A percentile compares a stretch with the other conserved stretches of the same genome.
These are phyloP conservation scores for Osmoderma eremita DNA, from an alignment of 2,888 invertebrate species.

Conservation along the genomic window DNA sequence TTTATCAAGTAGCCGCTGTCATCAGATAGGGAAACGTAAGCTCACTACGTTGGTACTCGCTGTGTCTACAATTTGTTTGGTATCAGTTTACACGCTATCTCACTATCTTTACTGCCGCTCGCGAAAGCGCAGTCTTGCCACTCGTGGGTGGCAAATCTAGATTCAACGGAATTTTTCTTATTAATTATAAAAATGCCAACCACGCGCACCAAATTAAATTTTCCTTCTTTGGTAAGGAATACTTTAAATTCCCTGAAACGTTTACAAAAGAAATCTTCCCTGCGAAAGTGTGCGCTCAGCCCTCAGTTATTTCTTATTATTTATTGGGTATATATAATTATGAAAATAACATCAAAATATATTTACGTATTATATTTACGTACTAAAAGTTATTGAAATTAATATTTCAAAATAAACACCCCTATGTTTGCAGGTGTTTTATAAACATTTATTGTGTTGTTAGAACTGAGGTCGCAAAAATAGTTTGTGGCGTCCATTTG, in stretches of 20 bases:
- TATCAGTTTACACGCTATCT: constrained; percentile 63
- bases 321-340: too few species aligned
- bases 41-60: constrained; percentile 39
- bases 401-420: too few species aligned
- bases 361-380: too few species aligned
- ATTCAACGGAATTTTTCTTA: constrained; percentile 14
- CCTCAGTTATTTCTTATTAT: too few species aligned
- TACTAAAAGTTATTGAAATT: too few species aligned
- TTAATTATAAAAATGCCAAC: constrained; percentile 29
- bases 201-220: constrained; percentile 24
- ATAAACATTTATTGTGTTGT: too few species aligned
- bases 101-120: constrained; percentile 50
- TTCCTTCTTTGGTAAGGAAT: constrained; percentile 29
- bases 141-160: constrained; percentile 45
- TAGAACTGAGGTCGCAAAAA: too few species aligned
- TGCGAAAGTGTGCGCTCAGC: neutral
- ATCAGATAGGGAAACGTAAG: constrained; percentile 56
- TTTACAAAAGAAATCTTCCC: constrained; percentile 7
- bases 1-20: constrained; percentile 54
- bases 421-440: too few species aligned
- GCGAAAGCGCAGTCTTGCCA: constrained; percentile 44
- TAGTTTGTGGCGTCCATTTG: too few species aligned
- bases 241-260: constrained; percentile 1
- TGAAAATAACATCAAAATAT: too few species aligned
- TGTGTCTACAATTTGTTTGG: constrained; percentile 62